Base-by-base conservation (phyloP, 1,140 invertebrate species). In the Diuraphis noxia region DNA sequence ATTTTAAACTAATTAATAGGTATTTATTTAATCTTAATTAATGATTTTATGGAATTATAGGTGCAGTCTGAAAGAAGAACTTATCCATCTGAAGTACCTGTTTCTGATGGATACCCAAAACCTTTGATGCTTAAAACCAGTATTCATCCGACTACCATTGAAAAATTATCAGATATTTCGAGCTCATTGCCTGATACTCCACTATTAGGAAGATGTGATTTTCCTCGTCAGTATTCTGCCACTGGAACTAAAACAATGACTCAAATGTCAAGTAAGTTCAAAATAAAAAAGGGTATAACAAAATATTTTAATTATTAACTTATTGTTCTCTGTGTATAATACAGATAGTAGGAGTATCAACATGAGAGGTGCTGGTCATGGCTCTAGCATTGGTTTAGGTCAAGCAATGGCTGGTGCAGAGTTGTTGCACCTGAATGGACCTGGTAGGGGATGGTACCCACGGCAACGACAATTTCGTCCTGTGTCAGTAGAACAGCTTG, bases 391-490 rank as follows among this genome's bases (percentile, higher is more conserved):
- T 43, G 92, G 91, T 56, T 91, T 93, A 13, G 92, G 92, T 92
- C 95, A 96, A 93, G 96, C 96, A 13, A 95, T 96, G 92, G 96
- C 96, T 43, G 96, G 96, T 25, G 96, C 96, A 17, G 97, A 97
- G 93, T 94, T 97, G 92, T 94, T 97, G 89, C 95, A 96, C 92
- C 94, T 97, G 92, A 95, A 96, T 5, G 97, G 97, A 2, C 97
- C 97, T 2, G 96, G 96, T 43, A 94, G 97, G 79, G 97, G 97
- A 92, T 97, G 97, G 97, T 97, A 97, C 93, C 97, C 97, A 1
- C 96, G 96, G 92, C 96, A 96, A 92, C 94, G 96, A 88, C 94
- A 95, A 91, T 94, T 95, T 17, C 95, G 97, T 91, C 96, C 97
- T 2, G 96, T 96, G 0, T 97, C 96, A n/a, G 97, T 96, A 87